Evolutionary conservation across 2,797 vertebrate species (phyloP).

Genomic region (Protosalanx chinensis): DNA sequence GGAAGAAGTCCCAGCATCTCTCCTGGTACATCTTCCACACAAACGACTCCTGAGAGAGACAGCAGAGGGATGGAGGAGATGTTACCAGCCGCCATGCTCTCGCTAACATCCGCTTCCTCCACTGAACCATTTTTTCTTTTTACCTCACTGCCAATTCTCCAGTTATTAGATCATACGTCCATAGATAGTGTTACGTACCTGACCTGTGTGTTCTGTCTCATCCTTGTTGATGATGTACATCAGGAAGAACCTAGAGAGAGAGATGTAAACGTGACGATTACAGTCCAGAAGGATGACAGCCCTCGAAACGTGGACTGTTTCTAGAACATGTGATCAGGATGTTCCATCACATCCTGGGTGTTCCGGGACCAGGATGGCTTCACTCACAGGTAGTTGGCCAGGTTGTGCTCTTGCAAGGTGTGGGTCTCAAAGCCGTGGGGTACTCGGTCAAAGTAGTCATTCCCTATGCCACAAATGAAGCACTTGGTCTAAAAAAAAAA

Average conservation of each 20-base stretch:
- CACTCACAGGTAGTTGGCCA: slow-evolving; percentile 98
- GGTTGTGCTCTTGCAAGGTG: slow-evolving; percentile 98
- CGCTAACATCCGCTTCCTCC: background rate
- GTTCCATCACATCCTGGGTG: background rate
- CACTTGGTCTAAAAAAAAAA: slow-evolving; percentile 86
- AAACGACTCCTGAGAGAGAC: slow-evolving; percentile 84
- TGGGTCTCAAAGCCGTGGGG: slow-evolving; percentile 98
- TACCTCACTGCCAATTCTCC: too few species aligned
- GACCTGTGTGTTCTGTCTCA: slow-evolving; percentile 98
- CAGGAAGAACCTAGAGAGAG: slow-evolving; percentile 86
- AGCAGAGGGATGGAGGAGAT: background rate
- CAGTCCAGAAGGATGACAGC: background rate
- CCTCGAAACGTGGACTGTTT: background rate
- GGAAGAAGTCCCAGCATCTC: slow-evolving; percentile 98
- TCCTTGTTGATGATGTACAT: slow-evolving; percentile 99
- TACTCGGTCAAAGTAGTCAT: slow-evolving; percentile 95
- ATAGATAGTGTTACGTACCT: slow-evolving; percentile 69
- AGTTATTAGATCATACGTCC: too few species aligned
- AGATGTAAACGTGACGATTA: too few species aligned
- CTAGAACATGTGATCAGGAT: background rate
- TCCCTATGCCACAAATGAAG: slow-evolving; percentile 98
- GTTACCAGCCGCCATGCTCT: background rate
- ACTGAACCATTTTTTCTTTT: background rate
- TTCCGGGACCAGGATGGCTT: background rate
- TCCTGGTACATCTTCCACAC: slow-evolving; percentile 99